Evolutionary conservation across 2,888 invertebrate genomes (phyloP), one percentile per base, ranked within the genome.

Genomic region (Amblyteles armatorius): DNA sequence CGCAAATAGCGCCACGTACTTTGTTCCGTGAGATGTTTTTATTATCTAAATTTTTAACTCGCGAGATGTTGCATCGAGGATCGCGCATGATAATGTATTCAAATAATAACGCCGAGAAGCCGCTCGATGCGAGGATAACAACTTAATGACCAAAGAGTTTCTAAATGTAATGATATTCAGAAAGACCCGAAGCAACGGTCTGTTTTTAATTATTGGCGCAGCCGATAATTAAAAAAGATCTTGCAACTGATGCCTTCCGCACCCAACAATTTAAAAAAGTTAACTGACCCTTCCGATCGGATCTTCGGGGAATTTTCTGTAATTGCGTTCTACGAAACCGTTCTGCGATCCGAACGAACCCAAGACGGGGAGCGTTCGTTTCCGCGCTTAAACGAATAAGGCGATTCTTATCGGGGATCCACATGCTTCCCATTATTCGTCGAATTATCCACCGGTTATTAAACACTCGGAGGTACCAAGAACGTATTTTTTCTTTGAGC

Each of bases 271-370:
- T 29, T 1, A 55, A 55, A 55, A 55, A 55, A 19, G 7, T 26
- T 22, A 26, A 55, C 22, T 26, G 2, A 11, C 11, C 9, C 55
- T 11, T 26, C 16, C n/a, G 0, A 7, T 19, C 19, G 7, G 2
- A 44, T n/a, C 52, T 19, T 55, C 16, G 44, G 44, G 3, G 3
- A 22, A 26, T 57, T 26, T 26, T 26, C 13, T 57, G 22, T 26
- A 57, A 57, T 57, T 57, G 57, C 26, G 19, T 63, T 50, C 29
- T 13, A 7, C 69, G 7, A 48, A 63, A 69, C 13, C 3, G 44
- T 3, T 55, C 52, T n/a, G 26, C 57, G 57, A 26, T 82, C 69
- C 69, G 69, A 82, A 76, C 60, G 40, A 81, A 81, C 76, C 63
- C 60, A 69, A 76, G 81, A 60, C 50, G 26, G 67, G 50, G 13